Percentiles rank a stretch among this genome's conserved stretches.
phyloP scores from a whole-genome alignment of 2,888 invertebrate species.

The Keiferia lycopersicella region DNA sequence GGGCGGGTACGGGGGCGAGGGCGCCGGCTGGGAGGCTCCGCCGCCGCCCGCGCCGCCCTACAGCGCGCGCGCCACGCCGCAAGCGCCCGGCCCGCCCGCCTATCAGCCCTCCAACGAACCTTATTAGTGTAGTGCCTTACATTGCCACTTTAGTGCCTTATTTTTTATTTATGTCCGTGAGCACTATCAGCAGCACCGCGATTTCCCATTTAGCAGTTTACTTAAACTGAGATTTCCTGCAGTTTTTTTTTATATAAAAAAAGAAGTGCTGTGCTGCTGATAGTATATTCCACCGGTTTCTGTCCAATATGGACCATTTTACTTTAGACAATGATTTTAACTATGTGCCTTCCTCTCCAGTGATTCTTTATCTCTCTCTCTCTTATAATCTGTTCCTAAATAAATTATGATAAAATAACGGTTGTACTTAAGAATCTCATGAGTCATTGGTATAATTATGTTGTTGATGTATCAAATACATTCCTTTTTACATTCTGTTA shows the following conservation, averaged over 20 bases:
- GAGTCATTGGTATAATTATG: constrained; percentile 36
- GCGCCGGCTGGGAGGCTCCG: constrained; percentile 60
- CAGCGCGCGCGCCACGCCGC: constrained; percentile 66
- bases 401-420: constrained; percentile 8
- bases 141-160: constrained; percentile 41
- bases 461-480: constrained; percentile 56
- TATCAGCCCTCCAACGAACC: constrained; percentile 63
- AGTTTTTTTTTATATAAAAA: too few relatives aligned
- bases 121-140: constrained; percentile 45
- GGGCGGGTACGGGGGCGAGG: constrained; percentile 37
- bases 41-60: constrained; percentile 71
- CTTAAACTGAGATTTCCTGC: too few relatives aligned
- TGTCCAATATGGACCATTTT: not conserved
- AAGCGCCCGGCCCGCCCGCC: constrained; percentile 74
- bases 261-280: too few relatives aligned
- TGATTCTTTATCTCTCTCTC: constrained; percentile 39
- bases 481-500: constrained; percentile 38
- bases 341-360: constrained; percentile 35
- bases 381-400: constrained; percentile 21
- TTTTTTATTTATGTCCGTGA: not conserved
- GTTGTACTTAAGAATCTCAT: constrained; percentile 23
- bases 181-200: not conserved
- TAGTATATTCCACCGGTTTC: not conserved
- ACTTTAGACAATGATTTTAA: not conserved
- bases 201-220: too few relatives aligned